Evolutionary conservation across 2,113 vertebrate species (phyloP).

Genomic region (Chaetodon auriga): DNA sequence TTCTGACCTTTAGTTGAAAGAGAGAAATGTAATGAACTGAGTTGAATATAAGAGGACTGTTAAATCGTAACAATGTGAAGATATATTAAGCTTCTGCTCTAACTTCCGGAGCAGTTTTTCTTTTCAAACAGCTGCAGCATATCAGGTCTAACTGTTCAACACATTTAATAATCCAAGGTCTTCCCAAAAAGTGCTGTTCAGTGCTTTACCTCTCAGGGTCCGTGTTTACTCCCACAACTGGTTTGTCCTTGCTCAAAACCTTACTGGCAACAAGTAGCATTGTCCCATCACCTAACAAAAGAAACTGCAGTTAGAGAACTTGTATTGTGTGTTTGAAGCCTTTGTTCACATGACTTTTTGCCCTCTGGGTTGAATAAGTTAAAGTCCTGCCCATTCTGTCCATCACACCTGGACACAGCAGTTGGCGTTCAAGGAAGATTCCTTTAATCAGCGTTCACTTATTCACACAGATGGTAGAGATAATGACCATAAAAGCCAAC

Average conservation of each 20-base stretch:
- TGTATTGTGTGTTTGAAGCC: slow-evolving; percentile 45
- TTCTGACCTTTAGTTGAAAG: slow-evolving; percentile 86
- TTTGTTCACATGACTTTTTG: slow-evolving; percentile 40
- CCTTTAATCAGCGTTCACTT: neutral
- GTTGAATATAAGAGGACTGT: neutral
- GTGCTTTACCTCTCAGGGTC: slow-evolving; percentile 94
- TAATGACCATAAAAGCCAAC: neutral
- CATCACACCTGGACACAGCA: slow-evolving; percentile 10
- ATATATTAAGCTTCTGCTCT: neutral
- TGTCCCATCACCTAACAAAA: slow-evolving; percentile 92
- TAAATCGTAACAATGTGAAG: neutral
- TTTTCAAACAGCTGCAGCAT: neutral
- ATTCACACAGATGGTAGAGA: neutral
- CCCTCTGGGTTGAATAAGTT: slow-evolving; percentile 4
- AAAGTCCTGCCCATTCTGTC: neutral
- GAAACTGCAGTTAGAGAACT: slow-evolving; percentile 54
- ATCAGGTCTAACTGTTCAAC: neutral
- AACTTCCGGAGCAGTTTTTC: neutral
- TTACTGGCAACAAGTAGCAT: slow-evolving; percentile 98
- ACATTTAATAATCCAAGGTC: neutral
- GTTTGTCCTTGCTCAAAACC: slow-evolving; percentile 93
- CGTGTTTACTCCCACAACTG: slow-evolving; percentile 97
- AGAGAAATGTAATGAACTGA: slow-evolving; percentile 6
- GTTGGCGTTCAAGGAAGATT: slow-evolving; percentile 13
- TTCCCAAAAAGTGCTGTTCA: neutral